Evolutionary conservation across 2,797 vertebrate species (phyloP), one percentile per base, ranked within the genome.

Genomic region (Mus minutoides): DNA sequence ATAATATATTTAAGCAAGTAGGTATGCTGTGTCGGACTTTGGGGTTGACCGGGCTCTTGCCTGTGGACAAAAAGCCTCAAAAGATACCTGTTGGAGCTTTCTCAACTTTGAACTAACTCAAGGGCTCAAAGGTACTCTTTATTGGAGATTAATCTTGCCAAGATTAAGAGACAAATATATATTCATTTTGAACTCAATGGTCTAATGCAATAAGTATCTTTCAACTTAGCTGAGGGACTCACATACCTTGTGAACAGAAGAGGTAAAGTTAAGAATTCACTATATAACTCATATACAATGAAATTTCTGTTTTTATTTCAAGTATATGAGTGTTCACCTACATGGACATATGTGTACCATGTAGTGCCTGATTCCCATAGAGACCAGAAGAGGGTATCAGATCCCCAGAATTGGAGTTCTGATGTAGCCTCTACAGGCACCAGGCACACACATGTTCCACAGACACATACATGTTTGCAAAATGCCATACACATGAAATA

Each of bases 51-150:
- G 87, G 88, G 78, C 84, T 82, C 24, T 62, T 88, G 56, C 83
- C 62, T 88, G 60, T 77, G 19, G 73, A 78, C 69, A 80, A 94
- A 89, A 86, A 85, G 7, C 52, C 67, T 43, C 69, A 60, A 83
- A 77, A 91, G 22, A 26, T 75, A 76, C 79, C 49, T 78, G 19
- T 86, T 76, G 84, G 83, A 89, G 67, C 31, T 75, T 69, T 89
- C 22, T 91, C 31, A 91, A 62, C 79, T 93, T 92, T 86, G 83
- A 92, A 88, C 71, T 60, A 29, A 34, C 46, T 73, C 73, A 76
- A 85, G 78, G 11, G 26, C 52, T 93, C 88, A 95, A 92, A 93
- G 84, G 75, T 91, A 93, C 91, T 2, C 16, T 86, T 93, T 93
- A 77, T 26, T 91, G 67, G 84, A 77, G 37, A 71, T 54, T 95